Evolutionary conservation across 1,140 invertebrate genomes (phyloP).

Genomic region (Campodea augens): DNA sequence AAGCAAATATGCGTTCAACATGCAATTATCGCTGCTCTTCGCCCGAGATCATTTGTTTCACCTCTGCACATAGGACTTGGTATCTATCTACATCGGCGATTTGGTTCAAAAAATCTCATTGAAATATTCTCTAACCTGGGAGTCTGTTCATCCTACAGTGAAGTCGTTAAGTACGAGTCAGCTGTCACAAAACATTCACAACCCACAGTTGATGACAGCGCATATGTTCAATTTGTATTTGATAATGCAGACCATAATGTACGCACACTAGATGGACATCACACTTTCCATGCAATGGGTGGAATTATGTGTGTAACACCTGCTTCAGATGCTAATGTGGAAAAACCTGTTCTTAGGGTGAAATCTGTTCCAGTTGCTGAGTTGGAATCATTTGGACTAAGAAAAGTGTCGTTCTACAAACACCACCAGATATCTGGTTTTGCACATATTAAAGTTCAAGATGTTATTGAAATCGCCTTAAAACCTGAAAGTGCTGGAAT

Average conservation of each 20-base stretch:
- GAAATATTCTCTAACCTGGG: constrained; percentile 12
- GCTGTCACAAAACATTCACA: constrained; percentile 1
- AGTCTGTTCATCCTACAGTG: constrained; percentile 15
- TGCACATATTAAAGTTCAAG: not conserved
- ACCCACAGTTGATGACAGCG: constrained; percentile 1
- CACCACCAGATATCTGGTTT: not conserved
- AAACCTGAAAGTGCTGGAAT: not conserved
- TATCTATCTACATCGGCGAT: constrained; percentile 15
- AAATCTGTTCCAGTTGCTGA: not conserved
- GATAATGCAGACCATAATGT: constrained; percentile 3
- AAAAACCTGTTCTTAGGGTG: not conserved
- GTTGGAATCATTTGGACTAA: not conserved
- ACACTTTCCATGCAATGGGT: constrained; percentile 4
- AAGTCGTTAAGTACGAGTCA: constrained; percentile 10
- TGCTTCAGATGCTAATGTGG: not conserved
- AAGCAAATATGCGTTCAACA: constrained; percentile 13
- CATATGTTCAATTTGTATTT: constrained; percentile 4
- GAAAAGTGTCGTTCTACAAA: not conserved
- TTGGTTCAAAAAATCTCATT: constrained; percentile 15
- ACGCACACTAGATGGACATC: not conserved
- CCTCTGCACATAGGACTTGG: constrained; percentile 15
- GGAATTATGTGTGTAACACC: constrained; percentile 1
- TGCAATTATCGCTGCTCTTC: constrained; percentile 14
- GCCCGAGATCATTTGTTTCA: constrained; percentile 14
- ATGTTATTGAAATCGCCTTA: not conserved